These are phyloP conservation scores for Magallana gigas DNA, from an alignment of 1,140 invertebrate genomes.

Conservation along the genomic window DNA sequence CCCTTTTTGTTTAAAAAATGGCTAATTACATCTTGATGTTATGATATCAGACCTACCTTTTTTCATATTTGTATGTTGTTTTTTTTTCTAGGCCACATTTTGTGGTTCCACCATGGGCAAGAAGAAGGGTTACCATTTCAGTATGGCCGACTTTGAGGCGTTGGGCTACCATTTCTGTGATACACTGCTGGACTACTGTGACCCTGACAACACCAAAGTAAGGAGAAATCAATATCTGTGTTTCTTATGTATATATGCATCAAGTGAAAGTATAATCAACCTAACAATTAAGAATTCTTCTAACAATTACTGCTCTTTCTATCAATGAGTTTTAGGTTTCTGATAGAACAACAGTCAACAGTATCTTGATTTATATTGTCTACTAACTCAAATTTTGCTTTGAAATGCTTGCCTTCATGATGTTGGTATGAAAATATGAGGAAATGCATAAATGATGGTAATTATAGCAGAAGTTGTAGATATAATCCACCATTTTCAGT, in stretches of 20 bases:
- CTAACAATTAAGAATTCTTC: too few relatives aligned
- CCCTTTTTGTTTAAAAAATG: too few relatives aligned
- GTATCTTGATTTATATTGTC: background rate
- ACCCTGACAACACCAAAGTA: conserved; percentile 92
- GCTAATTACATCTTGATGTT: too few relatives aligned
- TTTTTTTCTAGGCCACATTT: conserved; percentile 86
- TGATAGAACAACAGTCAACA: too few relatives aligned
- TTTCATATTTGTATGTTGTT: background rate
- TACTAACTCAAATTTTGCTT: conserved; percentile 31
- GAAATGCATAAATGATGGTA: conserved; percentile 23
- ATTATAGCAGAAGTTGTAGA: conserved; percentile 6
- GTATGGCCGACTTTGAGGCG: conserved; percentile 88
- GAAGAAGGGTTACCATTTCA: conserved; percentile 92
- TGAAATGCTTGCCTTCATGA: conserved; percentile 35
- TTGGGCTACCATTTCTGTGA: conserved; percentile 94
- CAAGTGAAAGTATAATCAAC: too few relatives aligned
- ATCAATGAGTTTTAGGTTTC: too few relatives aligned
- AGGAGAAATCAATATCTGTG: background rate
- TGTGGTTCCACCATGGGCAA: conserved; percentile 87
- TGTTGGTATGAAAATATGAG: conserved; percentile 28
- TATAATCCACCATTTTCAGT: background rate
- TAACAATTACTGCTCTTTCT: too few relatives aligned
- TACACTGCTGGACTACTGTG: conserved; percentile 93
- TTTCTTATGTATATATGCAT: too few relatives aligned
- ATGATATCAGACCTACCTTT: too few relatives aligned